phyloP scores from a whole-genome alignment of 2,888 invertebrate species.

The Alviniconcha strummeri region DNA sequence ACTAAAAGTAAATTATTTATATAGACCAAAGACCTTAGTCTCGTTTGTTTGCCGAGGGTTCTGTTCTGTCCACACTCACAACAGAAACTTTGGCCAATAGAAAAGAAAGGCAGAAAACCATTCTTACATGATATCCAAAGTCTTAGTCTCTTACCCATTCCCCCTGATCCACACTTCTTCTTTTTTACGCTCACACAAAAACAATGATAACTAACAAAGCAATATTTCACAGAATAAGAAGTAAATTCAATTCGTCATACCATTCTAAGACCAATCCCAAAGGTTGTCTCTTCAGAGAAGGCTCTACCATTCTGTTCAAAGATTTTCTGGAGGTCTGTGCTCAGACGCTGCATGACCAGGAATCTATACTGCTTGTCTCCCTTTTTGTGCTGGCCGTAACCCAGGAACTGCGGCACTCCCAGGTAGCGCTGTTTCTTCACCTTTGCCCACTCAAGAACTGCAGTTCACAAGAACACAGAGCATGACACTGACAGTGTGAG shows the following conservation, averaged over 20 bases:
- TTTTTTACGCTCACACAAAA: too few species aligned
- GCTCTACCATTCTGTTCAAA: conserved; percentile 78
- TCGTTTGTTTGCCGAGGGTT: too few species aligned
- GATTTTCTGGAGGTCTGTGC: conserved; percentile 88
- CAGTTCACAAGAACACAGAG: conserved; percentile 34
- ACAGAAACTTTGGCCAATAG: too few species aligned
- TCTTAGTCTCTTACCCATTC: too few species aligned
- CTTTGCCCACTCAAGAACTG: conserved; percentile 84
- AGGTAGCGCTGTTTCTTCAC: conserved; percentile 80
- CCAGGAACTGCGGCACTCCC: conserved; percentile 92
- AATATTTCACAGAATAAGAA: too few species aligned
- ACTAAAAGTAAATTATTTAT: too few species aligned
- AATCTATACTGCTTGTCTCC: conserved; percentile 89
- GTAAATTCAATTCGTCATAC: conserved; percentile 75
- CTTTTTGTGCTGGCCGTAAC: conserved; percentile 89
- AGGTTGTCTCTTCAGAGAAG: conserved; percentile 86
- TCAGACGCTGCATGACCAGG: conserved; percentile 93
- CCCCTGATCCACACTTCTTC: too few species aligned
- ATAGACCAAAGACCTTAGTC: too few species aligned
- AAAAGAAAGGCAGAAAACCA: too few species aligned
- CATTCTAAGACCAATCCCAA: conserved; percentile 87
- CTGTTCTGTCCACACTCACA: too few species aligned
- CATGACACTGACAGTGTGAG: background rate
- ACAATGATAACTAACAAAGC: too few species aligned
- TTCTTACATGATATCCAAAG: too few species aligned